Evolutionary conservation across 2,888 invertebrate species (phyloP), one percentile per base, ranked within the genome.

Genomic region (Amblyjoppa fuscipennis): DNA sequence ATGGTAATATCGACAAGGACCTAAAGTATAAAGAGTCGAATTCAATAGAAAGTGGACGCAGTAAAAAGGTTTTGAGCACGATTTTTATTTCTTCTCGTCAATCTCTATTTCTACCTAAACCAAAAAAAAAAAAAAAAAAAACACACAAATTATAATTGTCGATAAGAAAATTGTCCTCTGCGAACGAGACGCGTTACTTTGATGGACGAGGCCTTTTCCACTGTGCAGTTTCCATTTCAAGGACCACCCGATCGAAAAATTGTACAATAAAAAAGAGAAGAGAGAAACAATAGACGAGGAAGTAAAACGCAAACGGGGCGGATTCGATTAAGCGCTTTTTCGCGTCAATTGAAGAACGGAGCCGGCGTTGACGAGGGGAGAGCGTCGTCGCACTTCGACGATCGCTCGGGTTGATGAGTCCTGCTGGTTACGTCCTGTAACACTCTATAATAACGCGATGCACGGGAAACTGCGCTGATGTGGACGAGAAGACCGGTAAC

Each of bases 381-480:
- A 13, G 1, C 38, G 51, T 51, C 66, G 38, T 64, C 59, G 20
- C 34, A 25, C 61, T 59, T 5, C 45, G 49, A 41, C 53, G 53
- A 80, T 73, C 73, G 73, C 5, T 74, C 66, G 66, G 41, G 38
- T 56, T 73, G 66, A 80, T 74, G 73, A 66, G 68, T 74, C 45
- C 73, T 66, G 73, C 45, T 80, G 20, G 68, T 53, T 41, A n/a
- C 73, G 16, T 25, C 13, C n/a, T 70, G 25, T 79, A 49, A 64
- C 59, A 59, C 31, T 66, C 59, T 79, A 59, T 70, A 59, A 70
- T 80, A n/a, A 45, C 20, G 66, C 9, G 73, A 68, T 68, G 34
- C 79, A 53, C 85, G 88, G 89, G 88, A 88, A 87, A 88, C 88
- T 86, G 85, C 83, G 87, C 85, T 87, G 87, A 89, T 85, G 81